Conservation (phyloP, 2,888 invertebrate genomes). For the Steromphala cineraria region DNA sequence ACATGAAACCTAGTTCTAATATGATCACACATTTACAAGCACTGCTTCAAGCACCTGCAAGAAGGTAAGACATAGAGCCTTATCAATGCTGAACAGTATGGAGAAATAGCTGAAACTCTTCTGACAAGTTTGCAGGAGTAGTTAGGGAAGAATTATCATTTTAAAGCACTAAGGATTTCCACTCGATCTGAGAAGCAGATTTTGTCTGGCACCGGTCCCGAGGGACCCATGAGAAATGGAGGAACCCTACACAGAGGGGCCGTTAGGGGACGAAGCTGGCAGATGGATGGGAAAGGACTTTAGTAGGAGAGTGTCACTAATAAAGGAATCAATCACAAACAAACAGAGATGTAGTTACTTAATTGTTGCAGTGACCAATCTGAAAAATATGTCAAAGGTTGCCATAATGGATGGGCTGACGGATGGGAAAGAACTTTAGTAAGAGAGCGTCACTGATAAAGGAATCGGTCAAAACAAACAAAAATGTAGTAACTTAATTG, state of each 20-base stretch:
- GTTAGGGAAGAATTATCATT: too few relatives aligned
- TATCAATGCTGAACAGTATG: too few relatives aligned
- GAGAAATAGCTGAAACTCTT: too few relatives aligned
- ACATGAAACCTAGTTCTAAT: too few relatives aligned
- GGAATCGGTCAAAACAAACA: background rate
- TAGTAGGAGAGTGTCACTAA: background rate
- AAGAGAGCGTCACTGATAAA: background rate
- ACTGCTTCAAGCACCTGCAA: too few relatives aligned
- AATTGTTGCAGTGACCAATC: background rate
- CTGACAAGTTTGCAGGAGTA: too few relatives aligned
- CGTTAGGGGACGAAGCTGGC: background rate
- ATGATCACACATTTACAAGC: too few relatives aligned
- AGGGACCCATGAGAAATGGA: background rate
- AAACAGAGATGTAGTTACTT: background rate
- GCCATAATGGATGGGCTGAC: background rate
- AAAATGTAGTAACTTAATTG: background rate
- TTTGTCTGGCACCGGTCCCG: background rate
- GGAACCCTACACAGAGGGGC: background rate
- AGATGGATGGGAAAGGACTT: background rate
- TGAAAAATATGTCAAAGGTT: background rate
- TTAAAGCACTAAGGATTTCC: too few relatives aligned
- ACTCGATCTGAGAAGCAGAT: background rate
- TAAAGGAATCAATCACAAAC: background rate
- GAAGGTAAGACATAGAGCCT: too few relatives aligned
- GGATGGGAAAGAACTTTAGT: background rate